phyloP scores from a whole-genome alignment of 2,797 vertebrate species.

The Chanos chanos region DNA sequence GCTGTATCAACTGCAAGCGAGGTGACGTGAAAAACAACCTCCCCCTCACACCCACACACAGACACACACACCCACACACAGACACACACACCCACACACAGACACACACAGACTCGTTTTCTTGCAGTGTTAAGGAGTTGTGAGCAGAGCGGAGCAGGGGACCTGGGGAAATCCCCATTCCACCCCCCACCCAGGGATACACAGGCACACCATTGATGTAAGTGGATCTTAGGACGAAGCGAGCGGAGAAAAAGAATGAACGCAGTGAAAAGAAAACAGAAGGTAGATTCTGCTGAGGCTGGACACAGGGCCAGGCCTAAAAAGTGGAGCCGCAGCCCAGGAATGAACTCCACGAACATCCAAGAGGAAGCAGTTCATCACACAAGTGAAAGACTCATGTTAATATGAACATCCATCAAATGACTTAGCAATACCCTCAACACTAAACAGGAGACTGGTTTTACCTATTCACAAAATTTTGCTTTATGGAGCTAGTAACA shows the following conservation, averaged over 20 bases:
- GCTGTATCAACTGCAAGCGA: neutral
- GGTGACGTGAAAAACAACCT: conserved; percentile 12
- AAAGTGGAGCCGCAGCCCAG: neutral
- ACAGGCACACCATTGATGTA: conserved; percentile 14
- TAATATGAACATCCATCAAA: too few species aligned
- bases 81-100: neutral
- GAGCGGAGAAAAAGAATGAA: conserved; percentile 1
- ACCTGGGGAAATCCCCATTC: neutral
- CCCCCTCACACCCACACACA: neutral
- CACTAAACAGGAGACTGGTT: too few species aligned
- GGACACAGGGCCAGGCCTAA: neutral
- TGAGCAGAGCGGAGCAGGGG: conserved; percentile 2
- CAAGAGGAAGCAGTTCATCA: neutral
- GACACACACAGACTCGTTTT: conserved; percentile 17
- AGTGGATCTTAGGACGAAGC: neutral
- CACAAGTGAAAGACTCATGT: too few species aligned
- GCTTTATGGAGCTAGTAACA: too few species aligned
- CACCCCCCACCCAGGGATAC: neutral
- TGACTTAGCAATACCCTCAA: too few species aligned
- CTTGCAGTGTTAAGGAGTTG: conserved; percentile 9
- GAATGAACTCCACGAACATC: too few species aligned
- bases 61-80: too few species aligned
- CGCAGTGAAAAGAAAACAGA: conserved; percentile 19
- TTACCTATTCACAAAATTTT: too few species aligned
- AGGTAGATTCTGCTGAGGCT: neutral